A percentile compares a stretch with the other conserved stretches of the same genome.
phyloP scores from a whole-genome alignment of 1,140 invertebrate species.

The Kradibia gibbosae region DNA sequence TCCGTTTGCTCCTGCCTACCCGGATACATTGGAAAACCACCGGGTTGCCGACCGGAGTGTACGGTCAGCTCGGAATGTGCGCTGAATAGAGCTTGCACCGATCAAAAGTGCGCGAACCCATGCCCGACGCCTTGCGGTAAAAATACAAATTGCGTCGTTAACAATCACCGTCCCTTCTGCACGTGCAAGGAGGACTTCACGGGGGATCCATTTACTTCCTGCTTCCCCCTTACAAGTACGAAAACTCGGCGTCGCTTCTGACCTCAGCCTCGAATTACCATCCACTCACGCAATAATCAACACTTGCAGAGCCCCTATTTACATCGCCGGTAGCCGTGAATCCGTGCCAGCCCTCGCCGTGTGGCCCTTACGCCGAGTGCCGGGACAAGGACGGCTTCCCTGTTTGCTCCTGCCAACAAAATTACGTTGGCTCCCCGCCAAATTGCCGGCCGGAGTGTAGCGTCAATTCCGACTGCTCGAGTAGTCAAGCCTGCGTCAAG shows the following conservation, averaged over 20 bases:
- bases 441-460: constrained; percentile 82
- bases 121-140: constrained; percentile 86
- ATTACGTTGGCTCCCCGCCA: constrained; percentile 80
- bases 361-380: constrained; percentile 81
- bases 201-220: constrained; percentile 80
- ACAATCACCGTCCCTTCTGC: constrained; percentile 77
- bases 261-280: too few relatives aligned
- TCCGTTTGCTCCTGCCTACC: constrained; percentile 83
- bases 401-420: constrained; percentile 77
- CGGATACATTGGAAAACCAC: constrained; percentile 82
- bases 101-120: constrained; percentile 85
- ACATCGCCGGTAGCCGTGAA: constrained; percentile 57
- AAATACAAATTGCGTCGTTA: constrained; percentile 81
- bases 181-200: constrained; percentile 77
- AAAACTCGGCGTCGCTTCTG: too few relatives aligned
- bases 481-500: constrained; percentile 78
- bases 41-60: constrained; percentile 84
- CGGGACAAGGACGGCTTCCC: constrained; percentile 63
- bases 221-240: constrained; percentile 73
- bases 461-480: constrained; percentile 78
- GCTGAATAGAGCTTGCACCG: constrained; percentile 81
- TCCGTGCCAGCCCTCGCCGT: constrained; percentile 77
- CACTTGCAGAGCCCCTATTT: constrained; percentile 48
- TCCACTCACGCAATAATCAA: too few relatives aligned
- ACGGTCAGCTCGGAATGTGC: constrained; percentile 84